Evolutionary conservation across 2,888 invertebrate species (phyloP), one percentile per base, ranked within the genome.

Genomic region (Xestia rhomboidea): DNA sequence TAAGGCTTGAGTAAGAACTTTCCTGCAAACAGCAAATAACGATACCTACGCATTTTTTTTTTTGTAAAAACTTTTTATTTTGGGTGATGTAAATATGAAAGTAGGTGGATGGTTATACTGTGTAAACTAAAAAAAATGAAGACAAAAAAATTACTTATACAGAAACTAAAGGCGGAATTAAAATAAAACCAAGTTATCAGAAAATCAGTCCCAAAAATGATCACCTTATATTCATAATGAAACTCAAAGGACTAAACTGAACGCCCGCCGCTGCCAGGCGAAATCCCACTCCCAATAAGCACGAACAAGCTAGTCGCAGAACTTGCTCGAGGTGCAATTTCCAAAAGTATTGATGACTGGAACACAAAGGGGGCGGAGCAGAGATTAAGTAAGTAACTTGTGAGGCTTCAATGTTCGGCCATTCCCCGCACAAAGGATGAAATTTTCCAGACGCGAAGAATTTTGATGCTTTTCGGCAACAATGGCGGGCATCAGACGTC

Each of bases 331-430:
- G 90, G 89, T 93, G 92, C 91, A 92, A 92, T 94, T 92, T 93
- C 91, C 90, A 90, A 94, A 94, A 95, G 93, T 95, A 95, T 93
- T 95, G 95, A 94, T 93, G 93, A 93, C 91, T 91, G 81, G 86
- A 92, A 92, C 93, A 94, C 92, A 94, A 94, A 94, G 92, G 91
- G 91, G 91, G 89, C 73, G 92, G 91, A 90, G 91, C 91, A 90
- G 92, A 94, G 93, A 95, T 95, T 95, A 95, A 94, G 93, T 91
- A 91, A 93, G 93, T 93, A 93, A 95, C 94, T 95, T 95, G 92
- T 89, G 90, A 87, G 93, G 93, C 93, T 95, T 95, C 94, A 89
- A 86, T 92, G 92, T 92, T 92, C 93, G 92, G 88, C 89, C 89
- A 89, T 92, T 91, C 90, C 79, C 86, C 82, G 84, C 91, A 93